Base-by-base conservation (phyloP, 2,888 invertebrate genomes). In the Hydrotaea diabolus region DNA sequence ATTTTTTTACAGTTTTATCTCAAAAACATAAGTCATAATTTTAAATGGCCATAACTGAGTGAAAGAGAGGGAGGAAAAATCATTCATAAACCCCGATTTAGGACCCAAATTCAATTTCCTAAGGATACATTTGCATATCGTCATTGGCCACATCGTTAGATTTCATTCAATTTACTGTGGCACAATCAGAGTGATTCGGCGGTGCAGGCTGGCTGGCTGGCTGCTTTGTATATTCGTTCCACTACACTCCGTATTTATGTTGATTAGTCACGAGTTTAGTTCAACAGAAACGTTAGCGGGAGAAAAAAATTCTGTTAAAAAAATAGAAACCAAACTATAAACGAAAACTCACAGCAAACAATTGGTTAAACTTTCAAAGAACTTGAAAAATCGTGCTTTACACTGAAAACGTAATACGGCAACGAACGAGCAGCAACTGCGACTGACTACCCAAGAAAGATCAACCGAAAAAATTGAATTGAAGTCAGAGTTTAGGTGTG, bases 211-310 rank as follows among this genome's bases (percentile, higher is more conserved):
- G n/a, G n/a, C n/a, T n/a, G n/a, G n/a, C n/a, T n/a, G n/a, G n/a
- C n/a, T n/a, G n/a, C n/a, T n/a, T n/a, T n/a, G n/a, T n/a, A 72
- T 77, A 23, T 57, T 31, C 19, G 49, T 46, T 69, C 43, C 55
- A 31, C 69, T 69, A 19, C 26, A 26, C 49, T 72, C 57, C 31
- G 72, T 74, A 78, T 81, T 85, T 85, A 85, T 79, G 82, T 82
- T 85, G 85, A 85, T 85, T 85, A 85, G 85, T 85, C 85, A 85
- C 85, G 85, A 85, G 73, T 82, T 85, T 82, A 49, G 55, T 77
- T 43, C 17, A 46, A 2, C 31, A 31, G 31, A 31, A 31, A 31
- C 7, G 3, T 4, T 4, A 31, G 19, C 72, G 8, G 59, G n/a
- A n/a, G n/a, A 39, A 77, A 66, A 75, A 31, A 78, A 80, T 84